These are phyloP conservation scores for Melopsittacus undulatus DNA, from an alignment of 2,797 vertebrate species.

Conservation along the genomic window DNA sequence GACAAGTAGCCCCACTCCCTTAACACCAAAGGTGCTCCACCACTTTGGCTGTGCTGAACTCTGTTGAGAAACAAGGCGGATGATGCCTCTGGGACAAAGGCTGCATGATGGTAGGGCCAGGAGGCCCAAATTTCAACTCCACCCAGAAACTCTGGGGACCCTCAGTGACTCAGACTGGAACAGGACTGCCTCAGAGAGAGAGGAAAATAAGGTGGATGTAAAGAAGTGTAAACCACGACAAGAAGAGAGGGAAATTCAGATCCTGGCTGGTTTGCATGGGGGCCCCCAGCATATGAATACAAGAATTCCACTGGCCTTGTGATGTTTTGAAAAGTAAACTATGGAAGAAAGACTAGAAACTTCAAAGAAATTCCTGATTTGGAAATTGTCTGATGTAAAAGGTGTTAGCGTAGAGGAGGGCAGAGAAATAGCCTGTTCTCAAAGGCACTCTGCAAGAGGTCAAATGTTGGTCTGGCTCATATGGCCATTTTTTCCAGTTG, in stretches of 20 bases:
- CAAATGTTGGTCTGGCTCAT: constrained; percentile 61
- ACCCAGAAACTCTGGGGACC: background rate
- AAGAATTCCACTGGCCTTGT: constrained; percentile 62
- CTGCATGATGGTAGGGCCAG: background rate
- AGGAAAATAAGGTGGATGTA: constrained; percentile 11
- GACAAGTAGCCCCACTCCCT: background rate
- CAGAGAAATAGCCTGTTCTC: constrained; percentile 58
- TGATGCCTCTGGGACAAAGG: background rate
- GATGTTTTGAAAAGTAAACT: constrained; percentile 72
- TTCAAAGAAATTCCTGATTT: constrained; percentile 72
- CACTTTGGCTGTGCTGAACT: rapidly evolving
- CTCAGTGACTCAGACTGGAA: background rate
- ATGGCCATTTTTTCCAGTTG: constrained; percentile 60
- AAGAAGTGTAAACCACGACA: background rate
- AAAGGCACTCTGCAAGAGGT: constrained; percentile 62
- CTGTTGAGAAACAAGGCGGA: background rate
- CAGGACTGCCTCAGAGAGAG: background rate
- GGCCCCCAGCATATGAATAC: constrained; percentile 44
- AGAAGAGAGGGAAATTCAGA: constrained; percentile 19
- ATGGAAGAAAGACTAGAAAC: constrained; percentile 58
- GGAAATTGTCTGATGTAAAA: constrained; percentile 73
- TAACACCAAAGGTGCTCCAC: background rate
- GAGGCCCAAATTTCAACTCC: background rate
- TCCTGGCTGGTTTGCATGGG: constrained; percentile 31
- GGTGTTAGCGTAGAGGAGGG: constrained; percentile 53